These are phyloP conservation scores for Alsophila aescularia DNA, from an alignment of 2,888 invertebrate species.

Conservation along the genomic window DNA sequence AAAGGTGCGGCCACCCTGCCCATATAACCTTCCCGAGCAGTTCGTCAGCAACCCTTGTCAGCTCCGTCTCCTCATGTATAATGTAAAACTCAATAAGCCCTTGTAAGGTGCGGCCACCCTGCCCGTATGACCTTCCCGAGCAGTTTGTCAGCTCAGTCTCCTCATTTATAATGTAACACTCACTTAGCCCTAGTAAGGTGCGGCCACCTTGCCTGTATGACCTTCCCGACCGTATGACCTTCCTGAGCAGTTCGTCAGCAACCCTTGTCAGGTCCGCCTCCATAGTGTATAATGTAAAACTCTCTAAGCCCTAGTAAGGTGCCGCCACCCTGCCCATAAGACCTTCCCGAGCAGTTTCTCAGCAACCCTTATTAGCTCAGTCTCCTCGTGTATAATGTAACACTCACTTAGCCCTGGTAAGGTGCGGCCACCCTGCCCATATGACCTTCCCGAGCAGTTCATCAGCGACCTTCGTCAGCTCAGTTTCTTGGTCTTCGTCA, in stretches of 20 bases:
- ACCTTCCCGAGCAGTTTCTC: too few relatives aligned
- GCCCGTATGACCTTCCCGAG: too few relatives aligned
- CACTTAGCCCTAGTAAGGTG: conserved; percentile 93
- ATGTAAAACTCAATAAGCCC: too few relatives aligned
- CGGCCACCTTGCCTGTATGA: conserved; percentile 95
- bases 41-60: conserved; percentile 84
- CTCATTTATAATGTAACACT: conserved; percentile 44
- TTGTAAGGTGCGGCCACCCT: too few relatives aligned
- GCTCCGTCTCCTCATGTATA: conserved; percentile 68
- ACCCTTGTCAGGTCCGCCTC: conserved; percentile 75
- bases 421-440: conserved; percentile 96
- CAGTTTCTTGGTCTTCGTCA: conserved; percentile 59
- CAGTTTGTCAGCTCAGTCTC: too few relatives aligned
- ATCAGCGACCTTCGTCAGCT: conserved; percentile 82
- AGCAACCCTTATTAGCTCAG: too few relatives aligned
- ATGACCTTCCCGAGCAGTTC: conserved; percentile 89
- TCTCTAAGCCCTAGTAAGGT: too few relatives aligned
- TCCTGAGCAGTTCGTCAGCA: conserved; percentile 88
- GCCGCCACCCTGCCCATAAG: too few relatives aligned
- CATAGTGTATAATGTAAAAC: too few relatives aligned
- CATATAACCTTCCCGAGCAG: conserved; percentile 90
- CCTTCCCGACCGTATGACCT: conserved; percentile 89
- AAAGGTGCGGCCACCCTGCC: conserved; percentile 97
- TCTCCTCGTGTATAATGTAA: background rate
- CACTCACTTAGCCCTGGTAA: conserved; percentile 91